Evolutionary conservation across 2,888 invertebrate species (phyloP), one percentile per base, ranked within the genome.

Genomic region (Morpho helenor): DNA sequence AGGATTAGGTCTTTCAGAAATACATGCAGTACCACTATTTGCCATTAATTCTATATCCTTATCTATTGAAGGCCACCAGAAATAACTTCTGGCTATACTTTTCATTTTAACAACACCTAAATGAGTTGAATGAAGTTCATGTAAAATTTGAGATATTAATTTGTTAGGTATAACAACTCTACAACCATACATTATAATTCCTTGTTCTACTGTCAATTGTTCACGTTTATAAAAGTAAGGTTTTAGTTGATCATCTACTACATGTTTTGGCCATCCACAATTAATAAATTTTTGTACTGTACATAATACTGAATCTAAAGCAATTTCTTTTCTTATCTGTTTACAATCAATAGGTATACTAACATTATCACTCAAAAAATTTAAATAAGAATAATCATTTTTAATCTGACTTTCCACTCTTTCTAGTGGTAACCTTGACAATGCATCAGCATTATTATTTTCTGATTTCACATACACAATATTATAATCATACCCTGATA

Each of bases 61-160:
- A 44, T 52, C 52, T 8, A 52, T 44, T 6, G 44, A 44, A 44
- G 52, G 52, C 52, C 52, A 52, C 49, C 49, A 49, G 10, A 49
- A 49, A 40, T 49, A 40, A 40, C 49, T 49, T 40, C 49, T 49
- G 10, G 52, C 52, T 8, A 44, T 44, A 3, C 44, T 44, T 44
- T 52, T 44, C 44, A 44, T 52, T 52, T 52, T 52, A 9, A 52
- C 44, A 44, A 52, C 44, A 9, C 52, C 52, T 52, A 44, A 44
- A 52, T 52, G 52, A 2, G 52, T 52, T 5, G 44, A 44, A 22
- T 52, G 52, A 9, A 52, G 44, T 9, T 44, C 22, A 9, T 22
- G 22, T 22, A 47, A 22, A 7, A 47, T 42, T 8, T 42, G 1
- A 8, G 42, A 7, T 39, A 49, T 49, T 40, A 49, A 49, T 39